Evolutionary conservation across 2,113 vertebrate species (phyloP).

Genomic region (Colaptes auratus): DNA sequence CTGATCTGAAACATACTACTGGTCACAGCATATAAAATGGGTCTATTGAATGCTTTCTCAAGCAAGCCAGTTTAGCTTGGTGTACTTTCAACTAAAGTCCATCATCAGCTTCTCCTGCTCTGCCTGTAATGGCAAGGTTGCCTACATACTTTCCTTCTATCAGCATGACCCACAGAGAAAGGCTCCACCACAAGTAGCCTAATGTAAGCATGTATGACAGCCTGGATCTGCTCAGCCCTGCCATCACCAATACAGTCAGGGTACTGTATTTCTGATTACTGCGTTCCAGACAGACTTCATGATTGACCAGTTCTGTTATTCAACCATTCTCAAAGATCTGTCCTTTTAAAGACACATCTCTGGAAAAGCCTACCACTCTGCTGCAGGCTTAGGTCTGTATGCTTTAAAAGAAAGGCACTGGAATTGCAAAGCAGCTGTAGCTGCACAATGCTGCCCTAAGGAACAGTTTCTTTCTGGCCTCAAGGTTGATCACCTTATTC

Average conservation of each 20-base stretch:
- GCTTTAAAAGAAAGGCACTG: neutral
- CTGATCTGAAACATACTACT: neutral
- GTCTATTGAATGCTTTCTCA: neutral
- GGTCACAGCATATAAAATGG: neutral
- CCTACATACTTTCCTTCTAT: neutral
- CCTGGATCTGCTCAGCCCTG: neutral
- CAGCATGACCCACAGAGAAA: neutral
- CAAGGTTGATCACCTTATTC: neutral
- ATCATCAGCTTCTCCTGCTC: neutral
- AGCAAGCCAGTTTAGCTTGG: neutral
- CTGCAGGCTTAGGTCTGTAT: neutral
- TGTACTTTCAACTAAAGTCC: neutral
- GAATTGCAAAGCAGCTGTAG: neutral
- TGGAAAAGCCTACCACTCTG: neutral
- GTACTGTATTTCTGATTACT: neutral
- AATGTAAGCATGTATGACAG: accelerated
- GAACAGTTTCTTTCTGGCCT: neutral
- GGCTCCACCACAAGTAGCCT: neutral
- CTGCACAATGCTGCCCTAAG: neutral
- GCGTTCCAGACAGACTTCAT: neutral
- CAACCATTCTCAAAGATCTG: neutral
- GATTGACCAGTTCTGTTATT: neutral
- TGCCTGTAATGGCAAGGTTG: neutral
- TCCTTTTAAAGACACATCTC: neutral
- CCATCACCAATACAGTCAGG: neutral